These are phyloP conservation scores for Thalassarche chlororhynchos DNA, from an alignment of 2,113 vertebrate species.

Conservation along the genomic window DNA sequence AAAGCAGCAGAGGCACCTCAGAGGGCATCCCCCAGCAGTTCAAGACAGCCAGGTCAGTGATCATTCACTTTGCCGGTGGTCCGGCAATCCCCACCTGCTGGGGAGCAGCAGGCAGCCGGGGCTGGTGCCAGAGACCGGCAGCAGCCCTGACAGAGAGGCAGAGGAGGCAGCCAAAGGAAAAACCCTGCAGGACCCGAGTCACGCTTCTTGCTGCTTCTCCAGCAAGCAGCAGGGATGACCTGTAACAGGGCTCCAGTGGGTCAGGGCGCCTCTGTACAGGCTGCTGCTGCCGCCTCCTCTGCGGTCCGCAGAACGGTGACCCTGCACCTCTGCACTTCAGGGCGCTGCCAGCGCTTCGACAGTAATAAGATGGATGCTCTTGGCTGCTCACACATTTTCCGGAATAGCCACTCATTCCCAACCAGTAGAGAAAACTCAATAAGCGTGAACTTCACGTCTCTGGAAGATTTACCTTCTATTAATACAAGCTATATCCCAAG, in stretches of 20 bases:
- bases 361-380: background rate
- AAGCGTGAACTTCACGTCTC: background rate
- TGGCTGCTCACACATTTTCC: background rate
- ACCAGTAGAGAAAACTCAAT: background rate
- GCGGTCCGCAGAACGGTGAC: accelerated
- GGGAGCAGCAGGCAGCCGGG: background rate
- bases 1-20: background rate
- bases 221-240: background rate
- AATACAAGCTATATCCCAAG: background rate
- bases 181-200: background rate
- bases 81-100: no score
- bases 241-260: background rate
- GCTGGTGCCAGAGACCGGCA: background rate
- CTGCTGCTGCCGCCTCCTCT: background rate
- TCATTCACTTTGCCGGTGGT: background rate
- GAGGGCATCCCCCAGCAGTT: background rate
- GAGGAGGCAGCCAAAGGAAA: background rate
- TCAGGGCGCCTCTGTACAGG: background rate
- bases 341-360: background rate
- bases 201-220: background rate
- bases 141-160: background rate
- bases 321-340: background rate
- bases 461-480: background rate
- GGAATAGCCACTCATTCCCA: background rate
- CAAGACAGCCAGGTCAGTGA: background rate